Base-by-base conservation (phyloP, 2,113 vertebrate genomes). In the Callionymus lyra region DNA sequence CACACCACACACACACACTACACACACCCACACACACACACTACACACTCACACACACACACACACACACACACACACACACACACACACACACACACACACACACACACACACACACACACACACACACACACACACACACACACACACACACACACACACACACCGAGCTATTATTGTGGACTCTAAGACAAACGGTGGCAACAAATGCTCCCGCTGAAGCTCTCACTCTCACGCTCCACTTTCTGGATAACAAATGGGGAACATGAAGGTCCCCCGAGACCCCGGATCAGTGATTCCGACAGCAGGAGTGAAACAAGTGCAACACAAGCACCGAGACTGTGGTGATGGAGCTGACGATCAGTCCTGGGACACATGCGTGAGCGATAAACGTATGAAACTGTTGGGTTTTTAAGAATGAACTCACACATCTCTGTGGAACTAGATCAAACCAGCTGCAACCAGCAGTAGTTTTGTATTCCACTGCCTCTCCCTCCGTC, bases 371-470 rank as follows among this genome's bases (percentile, higher is more conserved):
- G n/a, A n/a, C n/a, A n/a, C 8, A 27, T 27, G 21, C 8, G 21
- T 27, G 21, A 8, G 21, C 21, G 8, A 27, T 27, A 27, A 27
- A 27, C n/a, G n/a, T n/a, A n/a, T n/a, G n/a, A n/a, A n/a, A n/a
- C n/a, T n/a, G n/a, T n/a, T n/a, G 8, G 4, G 21, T 27, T 27
- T 27, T 27, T 27, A 4, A 27, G 21, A 27, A 27, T 27, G 21
- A 27, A 27, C 21, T 27, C 21, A 27, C 21, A 27, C 21, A 27
- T 41, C 34, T 43, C 17, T 53, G 34, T 35, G 12, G 14, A 73
- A 69, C 67, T 68, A 70, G 65, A 74, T 69, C 53, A 55, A 76
- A 71, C 72, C 69, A 72, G 72, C 62, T 67, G 59, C 44, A 73
- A 64, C 63, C 66, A 65, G 57, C 36, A 47, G 53, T 66, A 53